phyloP scores from a whole-genome alignment of 2,113 vertebrate species.

The Castor canadensis region DNA sequence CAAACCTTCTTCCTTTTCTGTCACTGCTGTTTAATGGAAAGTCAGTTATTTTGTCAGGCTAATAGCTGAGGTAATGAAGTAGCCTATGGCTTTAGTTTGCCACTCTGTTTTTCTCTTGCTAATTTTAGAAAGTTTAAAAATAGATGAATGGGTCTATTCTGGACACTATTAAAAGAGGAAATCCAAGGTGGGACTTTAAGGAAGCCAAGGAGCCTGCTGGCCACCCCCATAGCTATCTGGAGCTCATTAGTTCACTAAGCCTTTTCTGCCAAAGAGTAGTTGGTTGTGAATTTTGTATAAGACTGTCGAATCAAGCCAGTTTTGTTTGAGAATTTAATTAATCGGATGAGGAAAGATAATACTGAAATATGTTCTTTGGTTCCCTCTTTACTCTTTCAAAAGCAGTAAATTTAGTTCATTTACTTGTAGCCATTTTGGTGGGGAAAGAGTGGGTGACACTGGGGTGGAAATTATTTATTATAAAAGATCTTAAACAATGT shows the following conservation, averaged over 20 bases:
- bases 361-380: conserved; percentile 10
- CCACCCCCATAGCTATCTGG: conserved; percentile 71
- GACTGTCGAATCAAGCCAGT: not conserved
- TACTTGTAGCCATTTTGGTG: not conserved
- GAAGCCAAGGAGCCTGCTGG: conserved; percentile 75
- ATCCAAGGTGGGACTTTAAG: conserved; percentile 78
- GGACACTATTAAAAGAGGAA: conserved; percentile 85
- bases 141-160: conserved; percentile 87
- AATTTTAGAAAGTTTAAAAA: conserved; percentile 96
- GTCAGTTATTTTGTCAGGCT: conserved; percentile 90
- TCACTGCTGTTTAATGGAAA: conserved; percentile 93
- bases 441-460: not conserved
- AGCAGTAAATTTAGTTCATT: not conserved
- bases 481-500: not conserved
- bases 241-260: conserved; percentile 69
- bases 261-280: conserved; percentile 63
- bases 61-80: conserved; percentile 90
- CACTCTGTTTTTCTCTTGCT: conserved; percentile 87
- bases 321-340: conserved; percentile 26
- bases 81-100: conserved; percentile 92
- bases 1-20: conserved; percentile 89
- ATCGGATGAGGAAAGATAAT: not conserved
- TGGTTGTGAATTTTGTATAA: conserved; percentile 49
- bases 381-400: not conserved
- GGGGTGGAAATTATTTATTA: not conserved